phyloP scores from a whole-genome alignment of 2,888 invertebrate species.

The Drosophila tanythrix region DNA sequence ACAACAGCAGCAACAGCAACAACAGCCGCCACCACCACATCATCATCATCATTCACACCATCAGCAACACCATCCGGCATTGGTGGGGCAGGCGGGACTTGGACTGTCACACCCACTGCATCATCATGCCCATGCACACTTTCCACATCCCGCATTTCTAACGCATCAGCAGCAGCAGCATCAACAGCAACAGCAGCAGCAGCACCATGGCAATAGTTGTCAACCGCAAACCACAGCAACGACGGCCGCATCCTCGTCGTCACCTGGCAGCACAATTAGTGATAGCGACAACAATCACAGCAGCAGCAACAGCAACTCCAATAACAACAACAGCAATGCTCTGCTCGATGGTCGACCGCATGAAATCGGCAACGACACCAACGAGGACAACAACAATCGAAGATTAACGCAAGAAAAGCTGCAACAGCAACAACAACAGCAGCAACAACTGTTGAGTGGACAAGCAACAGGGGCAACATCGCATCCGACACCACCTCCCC shows the following conservation, averaged over 20 bases:
- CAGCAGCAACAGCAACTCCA: slow-evolving; percentile 69
- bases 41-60: slow-evolving; percentile 59
- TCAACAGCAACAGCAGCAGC: slow-evolving; percentile 68
- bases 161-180: slow-evolving; percentile 79
- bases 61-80: slow-evolving; percentile 64
- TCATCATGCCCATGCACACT: slow-evolving; percentile 81
- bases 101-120: slow-evolving; percentile 53
- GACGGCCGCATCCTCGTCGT: slow-evolving; percentile 83
- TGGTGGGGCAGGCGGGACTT: slow-evolving; percentile 54
- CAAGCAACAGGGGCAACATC: slow-evolving; percentile 59
- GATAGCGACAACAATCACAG: slow-evolving; percentile 85
- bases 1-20: slow-evolving; percentile 36
- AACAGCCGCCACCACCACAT: slow-evolving; percentile 49
- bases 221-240: slow-evolving; percentile 84
- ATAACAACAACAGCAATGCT: slow-evolving; percentile 53
- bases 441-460: slow-evolving; percentile 58
- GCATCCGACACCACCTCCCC: slow-evolving; percentile 68
- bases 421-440: slow-evolving; percentile 61
- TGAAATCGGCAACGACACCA: slow-evolving; percentile 64
- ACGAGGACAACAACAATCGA: slow-evolving; percentile 83
- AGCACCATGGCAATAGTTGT: slow-evolving; percentile 84
- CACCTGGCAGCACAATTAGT: slow-evolving; percentile 85
- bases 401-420: slow-evolving; percentile 82
- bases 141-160: slow-evolving; percentile 85
- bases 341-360: slow-evolving; percentile 77